Percentiles rank a stretch among this genome's conserved stretches.
phyloP scores from a whole-genome alignment of 2,888 invertebrate species.

The Drosophila hamatofila region DNA sequence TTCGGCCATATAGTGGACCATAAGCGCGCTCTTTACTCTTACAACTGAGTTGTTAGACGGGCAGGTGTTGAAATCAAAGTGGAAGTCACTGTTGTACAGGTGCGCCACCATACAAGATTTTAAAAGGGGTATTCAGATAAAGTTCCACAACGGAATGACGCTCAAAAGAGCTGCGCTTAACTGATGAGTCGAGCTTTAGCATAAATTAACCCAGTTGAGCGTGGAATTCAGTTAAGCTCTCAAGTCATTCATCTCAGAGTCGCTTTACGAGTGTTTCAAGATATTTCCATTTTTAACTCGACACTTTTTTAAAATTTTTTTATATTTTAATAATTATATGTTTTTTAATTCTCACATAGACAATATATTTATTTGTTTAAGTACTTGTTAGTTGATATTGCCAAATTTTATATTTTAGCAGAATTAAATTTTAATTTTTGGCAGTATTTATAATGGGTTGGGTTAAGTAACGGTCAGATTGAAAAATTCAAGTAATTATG shows the following conservation, averaged over 20 bases:
- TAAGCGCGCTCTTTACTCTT: slow-evolving; percentile 40
- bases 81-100: slow-evolving; percentile 51
- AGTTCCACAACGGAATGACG: slow-evolving; percentile 43
- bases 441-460: background rate
- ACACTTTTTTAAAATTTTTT: background rate
- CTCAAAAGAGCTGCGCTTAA: slow-evolving; percentile 32
- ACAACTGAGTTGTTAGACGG: slow-evolving; percentile 46
- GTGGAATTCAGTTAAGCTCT: slow-evolving; percentile 9
- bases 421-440: background rate
- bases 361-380: background rate
- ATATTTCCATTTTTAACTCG: background rate
- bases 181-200: slow-evolving; percentile 25
- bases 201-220: slow-evolving; percentile 39
- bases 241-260: slow-evolving; percentile 15
- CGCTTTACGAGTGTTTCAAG: background rate
- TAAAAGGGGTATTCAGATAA: slow-evolving; percentile 41
- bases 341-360: background rate
- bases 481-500: background rate
- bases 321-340: background rate
- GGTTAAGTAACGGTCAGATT: background rate
- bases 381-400: background rate
- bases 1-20: slow-evolving; percentile 39
- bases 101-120: slow-evolving; percentile 41
- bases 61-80: slow-evolving; percentile 39
- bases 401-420: background rate